Evolutionary conservation across 2,113 vertebrate species (phyloP).

Genomic region (Dendrocopos noguchii): DNA sequence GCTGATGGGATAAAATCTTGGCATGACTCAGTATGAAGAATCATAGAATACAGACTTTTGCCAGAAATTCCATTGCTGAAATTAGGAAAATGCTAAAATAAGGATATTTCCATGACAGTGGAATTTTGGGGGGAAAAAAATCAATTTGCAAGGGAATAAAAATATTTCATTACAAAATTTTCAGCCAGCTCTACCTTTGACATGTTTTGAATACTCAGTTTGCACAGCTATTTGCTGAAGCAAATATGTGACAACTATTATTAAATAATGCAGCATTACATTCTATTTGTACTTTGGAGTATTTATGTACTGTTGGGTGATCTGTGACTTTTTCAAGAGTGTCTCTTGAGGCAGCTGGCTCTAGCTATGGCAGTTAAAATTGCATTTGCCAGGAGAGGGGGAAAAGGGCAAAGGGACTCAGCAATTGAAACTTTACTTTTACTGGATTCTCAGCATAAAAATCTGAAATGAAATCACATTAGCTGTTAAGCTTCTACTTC

Average conservation of each 20-base stretch:
- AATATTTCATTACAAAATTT: background rate
- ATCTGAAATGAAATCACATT: background rate
- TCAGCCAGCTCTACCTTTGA: background rate
- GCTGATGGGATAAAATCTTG: background rate
- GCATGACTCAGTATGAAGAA: background rate
- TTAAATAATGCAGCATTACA: slow-evolving; percentile 21
- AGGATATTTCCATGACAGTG: background rate
- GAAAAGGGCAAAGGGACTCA: background rate
- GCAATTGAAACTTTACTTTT: background rate
- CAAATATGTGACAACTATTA: background rate
- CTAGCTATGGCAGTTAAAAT: background rate
- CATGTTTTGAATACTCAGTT: background rate
- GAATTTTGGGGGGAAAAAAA: background rate
- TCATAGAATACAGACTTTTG: background rate
- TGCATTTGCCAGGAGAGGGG: background rate
- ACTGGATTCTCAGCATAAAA: background rate
- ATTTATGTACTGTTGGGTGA: background rate
- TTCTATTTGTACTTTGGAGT: slow-evolving; percentile 9
- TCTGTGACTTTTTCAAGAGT: background rate
- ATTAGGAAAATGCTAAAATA: background rate
- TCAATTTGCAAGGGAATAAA: background rate
- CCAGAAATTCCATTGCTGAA: background rate
- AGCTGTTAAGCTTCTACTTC: background rate
- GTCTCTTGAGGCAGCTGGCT: background rate
- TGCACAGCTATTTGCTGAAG: background rate